phyloP scores from a whole-genome alignment of 2,888 invertebrate species.

The Hedychridium roseum region DNA sequence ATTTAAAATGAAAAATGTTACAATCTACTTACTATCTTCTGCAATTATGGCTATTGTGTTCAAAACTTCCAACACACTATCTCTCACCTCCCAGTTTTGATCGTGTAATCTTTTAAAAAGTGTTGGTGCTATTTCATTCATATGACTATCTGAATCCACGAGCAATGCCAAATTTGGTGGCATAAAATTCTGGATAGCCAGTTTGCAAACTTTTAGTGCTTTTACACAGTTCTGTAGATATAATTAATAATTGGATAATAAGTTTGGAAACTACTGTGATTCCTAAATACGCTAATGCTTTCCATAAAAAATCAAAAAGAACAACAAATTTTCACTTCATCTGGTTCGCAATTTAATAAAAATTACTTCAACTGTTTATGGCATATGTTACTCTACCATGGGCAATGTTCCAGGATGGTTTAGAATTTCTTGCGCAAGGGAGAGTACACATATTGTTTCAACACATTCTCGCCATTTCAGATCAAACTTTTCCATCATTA shows the following conservation, averaged over 20 bases:
- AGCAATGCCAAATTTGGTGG: constrained; percentile 80
- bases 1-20: too few species aligned
- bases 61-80: constrained; percentile 78
- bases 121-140: constrained; percentile 73
- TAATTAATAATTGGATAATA: constrained; percentile 29
- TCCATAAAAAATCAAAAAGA: too few species aligned
- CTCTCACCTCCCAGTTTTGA: constrained; percentile 80
- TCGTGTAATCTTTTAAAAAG: constrained; percentile 77
- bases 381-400: constrained; percentile 62
- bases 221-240: constrained; percentile 72
- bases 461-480: constrained; percentile 82
- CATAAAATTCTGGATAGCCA: constrained; percentile 78
- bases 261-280: too few species aligned
- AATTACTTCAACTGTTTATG: not conserved
- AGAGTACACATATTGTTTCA: constrained; percentile 75
- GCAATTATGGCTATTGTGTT: constrained; percentile 76
- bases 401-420: constrained; percentile 66
- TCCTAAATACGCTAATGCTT: too few species aligned
- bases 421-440: constrained; percentile 66
- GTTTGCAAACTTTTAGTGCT: constrained; percentile 74
- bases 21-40: constrained; percentile 75
- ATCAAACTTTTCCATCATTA: constrained; percentile 73
- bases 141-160: constrained; percentile 70
- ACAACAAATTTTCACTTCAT: too few species aligned
- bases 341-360: too few species aligned